Evolutionary conservation across 2,888 invertebrate species (phyloP).

Genomic region (Trissolcus japonicus): DNA sequence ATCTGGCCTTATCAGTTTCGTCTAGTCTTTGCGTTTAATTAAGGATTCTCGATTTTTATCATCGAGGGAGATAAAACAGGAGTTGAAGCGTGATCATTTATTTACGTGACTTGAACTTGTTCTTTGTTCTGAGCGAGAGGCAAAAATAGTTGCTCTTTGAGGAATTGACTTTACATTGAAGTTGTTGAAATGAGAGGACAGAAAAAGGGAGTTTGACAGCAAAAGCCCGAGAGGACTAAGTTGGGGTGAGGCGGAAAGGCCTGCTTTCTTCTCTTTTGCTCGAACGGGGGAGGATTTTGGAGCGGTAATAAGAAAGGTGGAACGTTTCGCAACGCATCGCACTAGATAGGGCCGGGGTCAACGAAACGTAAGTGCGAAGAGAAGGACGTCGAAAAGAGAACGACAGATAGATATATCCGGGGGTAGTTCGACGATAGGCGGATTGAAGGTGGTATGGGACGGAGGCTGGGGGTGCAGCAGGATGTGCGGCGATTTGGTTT

Average conservation of each 20-base stretch:
- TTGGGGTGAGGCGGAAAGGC: conserved; percentile 24
- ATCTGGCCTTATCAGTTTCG: no score
- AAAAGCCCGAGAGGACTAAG: conserved; percentile 52
- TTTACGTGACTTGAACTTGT: not conserved
- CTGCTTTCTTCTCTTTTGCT: conserved; percentile 4
- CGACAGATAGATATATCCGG: conserved; percentile 45
- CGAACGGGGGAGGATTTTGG: conserved; percentile 45
- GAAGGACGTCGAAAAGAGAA: conserved; percentile 46
- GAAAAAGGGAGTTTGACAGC: conserved; percentile 40
- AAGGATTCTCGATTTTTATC: conserved; percentile 1
- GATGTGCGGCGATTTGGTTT: conserved; percentile 77
- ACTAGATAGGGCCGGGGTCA: conserved; percentile 67
- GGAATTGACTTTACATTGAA: conserved; percentile 76
- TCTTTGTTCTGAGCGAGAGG: conserved; percentile 57
- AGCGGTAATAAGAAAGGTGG: conserved; percentile 59
- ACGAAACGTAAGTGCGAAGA: conserved; percentile 65
- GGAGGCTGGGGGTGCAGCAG: conserved; percentile 68
- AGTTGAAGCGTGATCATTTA: not conserved
- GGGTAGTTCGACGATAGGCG: conserved; percentile 50
- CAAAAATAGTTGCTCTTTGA: conserved; percentile 71
- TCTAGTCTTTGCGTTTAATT: not conserved
- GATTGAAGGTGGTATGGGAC: conserved; percentile 55
- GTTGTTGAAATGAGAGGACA: conserved; percentile 63
- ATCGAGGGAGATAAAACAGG: not conserved
- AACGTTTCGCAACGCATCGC: conserved; percentile 56